Evolutionary conservation across 2,888 invertebrate genomes (phyloP).

Genomic region (Euspilapteryx auroguttella): DNA sequence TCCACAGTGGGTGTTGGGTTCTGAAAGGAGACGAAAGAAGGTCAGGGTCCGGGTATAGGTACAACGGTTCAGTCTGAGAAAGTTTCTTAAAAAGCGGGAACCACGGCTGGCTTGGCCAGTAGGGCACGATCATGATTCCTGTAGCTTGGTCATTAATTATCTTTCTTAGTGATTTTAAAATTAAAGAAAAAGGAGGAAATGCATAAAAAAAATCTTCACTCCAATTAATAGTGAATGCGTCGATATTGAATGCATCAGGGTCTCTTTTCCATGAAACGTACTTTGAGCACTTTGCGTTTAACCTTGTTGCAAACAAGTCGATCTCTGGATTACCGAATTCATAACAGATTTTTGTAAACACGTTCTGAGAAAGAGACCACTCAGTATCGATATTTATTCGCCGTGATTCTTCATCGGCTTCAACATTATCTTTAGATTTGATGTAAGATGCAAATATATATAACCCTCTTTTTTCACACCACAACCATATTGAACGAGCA

Average conservation of each 20-base stretch:
- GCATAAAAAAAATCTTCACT: slow-evolving; percentile 7
- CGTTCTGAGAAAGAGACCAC: not conserved
- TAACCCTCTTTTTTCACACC: not conserved
- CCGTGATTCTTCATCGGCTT: slow-evolving; percentile 4
- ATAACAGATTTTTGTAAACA: not conserved
- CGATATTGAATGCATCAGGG: slow-evolving; percentile 6
- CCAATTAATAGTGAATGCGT: slow-evolving; percentile 9
- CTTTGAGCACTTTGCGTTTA: not conserved
- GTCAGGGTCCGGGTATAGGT: no score
- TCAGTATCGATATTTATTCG: slow-evolving; percentile 3
- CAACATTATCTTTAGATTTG: slow-evolving; percentile 2
- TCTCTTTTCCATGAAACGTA: slow-evolving; percentile 7
- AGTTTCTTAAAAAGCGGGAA: slow-evolving; percentile 4
- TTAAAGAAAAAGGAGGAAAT: no score
- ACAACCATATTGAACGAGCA: slow-evolving; percentile 3
- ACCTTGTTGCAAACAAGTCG: not conserved
- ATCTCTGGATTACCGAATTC: not conserved
- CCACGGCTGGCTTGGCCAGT: slow-evolving; percentile 9
- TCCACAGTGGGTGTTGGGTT: no score
- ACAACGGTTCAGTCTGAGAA: not conserved
- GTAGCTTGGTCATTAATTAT: slow-evolving; percentile 6
- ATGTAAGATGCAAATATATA: slow-evolving; percentile 4
- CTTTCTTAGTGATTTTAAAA: slow-evolving; percentile 8
- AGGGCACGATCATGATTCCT: slow-evolving; percentile 7
- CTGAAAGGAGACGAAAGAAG: no score